Evolutionary conservation across 2,113 vertebrate genomes (phyloP).

Genomic region (Pachycephala philippinensis): DNA sequence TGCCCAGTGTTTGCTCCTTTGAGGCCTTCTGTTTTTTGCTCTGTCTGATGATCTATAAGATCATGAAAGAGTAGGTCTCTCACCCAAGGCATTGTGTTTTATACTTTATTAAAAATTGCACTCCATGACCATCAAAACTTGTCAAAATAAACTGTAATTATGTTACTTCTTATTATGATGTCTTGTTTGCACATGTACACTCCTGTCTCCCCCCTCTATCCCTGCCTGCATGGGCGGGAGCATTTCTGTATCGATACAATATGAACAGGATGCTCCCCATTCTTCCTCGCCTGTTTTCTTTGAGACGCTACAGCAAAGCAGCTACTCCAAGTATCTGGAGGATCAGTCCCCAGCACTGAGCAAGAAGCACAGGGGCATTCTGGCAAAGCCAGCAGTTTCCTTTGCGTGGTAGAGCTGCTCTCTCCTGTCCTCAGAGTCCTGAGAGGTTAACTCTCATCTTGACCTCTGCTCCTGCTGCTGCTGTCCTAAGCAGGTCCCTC

Average conservation of each 20-base stretch:
- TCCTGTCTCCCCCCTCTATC: neutral
- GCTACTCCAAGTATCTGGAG: neutral
- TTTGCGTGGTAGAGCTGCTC: neutral
- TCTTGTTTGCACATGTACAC: neutral
- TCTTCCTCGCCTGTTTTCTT: neutral
- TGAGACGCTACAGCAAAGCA: neutral
- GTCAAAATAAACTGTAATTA: neutral
- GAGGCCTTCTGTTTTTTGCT: neutral
- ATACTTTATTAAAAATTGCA: neutral
- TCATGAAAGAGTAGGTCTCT: neutral
- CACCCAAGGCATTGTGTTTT: neutral
- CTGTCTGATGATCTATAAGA: neutral
- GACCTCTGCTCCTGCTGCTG: neutral
- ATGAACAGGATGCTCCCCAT: neutral
- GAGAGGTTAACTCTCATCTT: neutral
- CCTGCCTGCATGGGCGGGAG: neutral
- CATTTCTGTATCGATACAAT: neutral
- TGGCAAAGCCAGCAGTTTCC: neutral
- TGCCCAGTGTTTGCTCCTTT: neutral
- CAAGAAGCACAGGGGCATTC: neutral
- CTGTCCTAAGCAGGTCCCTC: neutral
- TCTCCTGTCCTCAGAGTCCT: neutral
- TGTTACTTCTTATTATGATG: neutral
- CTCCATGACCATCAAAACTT: neutral
- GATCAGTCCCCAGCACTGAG: neutral